Percentiles rank a stretch among this genome's conserved stretches.
Conservation (phyloP, 2,113 vertebrate species). For the Rynchops niger region DNA sequence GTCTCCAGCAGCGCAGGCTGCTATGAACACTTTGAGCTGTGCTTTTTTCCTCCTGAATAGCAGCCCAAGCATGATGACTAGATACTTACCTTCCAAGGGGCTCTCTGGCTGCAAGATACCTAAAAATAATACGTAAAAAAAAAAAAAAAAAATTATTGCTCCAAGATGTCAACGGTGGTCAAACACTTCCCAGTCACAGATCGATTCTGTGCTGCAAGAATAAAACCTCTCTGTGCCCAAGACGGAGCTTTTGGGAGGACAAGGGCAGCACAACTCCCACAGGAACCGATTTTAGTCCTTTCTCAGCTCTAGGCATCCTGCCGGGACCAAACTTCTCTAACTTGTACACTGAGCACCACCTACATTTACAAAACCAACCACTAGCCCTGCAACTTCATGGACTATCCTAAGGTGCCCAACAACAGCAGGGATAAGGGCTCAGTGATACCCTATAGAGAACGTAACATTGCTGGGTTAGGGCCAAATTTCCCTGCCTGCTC, state of each 20-base stretch:
- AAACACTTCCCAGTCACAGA: neutral
- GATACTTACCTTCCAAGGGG: neutral
- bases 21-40: neutral
- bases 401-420: neutral
- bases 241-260: neutral
- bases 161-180: neutral
- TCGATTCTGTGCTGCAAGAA: neutral
- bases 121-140: neutral
- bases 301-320: neutral
- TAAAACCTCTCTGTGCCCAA: neutral
- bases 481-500: neutral
- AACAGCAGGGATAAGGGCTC: neutral
- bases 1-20: neutral
- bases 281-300: neutral
- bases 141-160: neutral
- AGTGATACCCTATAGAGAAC: neutral
- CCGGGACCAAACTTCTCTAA: neutral
- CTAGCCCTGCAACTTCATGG: neutral
- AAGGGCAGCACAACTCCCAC: neutral
- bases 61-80: neutral
- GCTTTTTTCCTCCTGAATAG: neutral
- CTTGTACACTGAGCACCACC: neutral
- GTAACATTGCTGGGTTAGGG: too few species aligned
- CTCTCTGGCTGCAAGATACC: neutral
- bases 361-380: neutral